phyloP scores from a whole-genome alignment of 35 echinoderm and acorn worm species.

The Apostichopus californicus region DNA sequence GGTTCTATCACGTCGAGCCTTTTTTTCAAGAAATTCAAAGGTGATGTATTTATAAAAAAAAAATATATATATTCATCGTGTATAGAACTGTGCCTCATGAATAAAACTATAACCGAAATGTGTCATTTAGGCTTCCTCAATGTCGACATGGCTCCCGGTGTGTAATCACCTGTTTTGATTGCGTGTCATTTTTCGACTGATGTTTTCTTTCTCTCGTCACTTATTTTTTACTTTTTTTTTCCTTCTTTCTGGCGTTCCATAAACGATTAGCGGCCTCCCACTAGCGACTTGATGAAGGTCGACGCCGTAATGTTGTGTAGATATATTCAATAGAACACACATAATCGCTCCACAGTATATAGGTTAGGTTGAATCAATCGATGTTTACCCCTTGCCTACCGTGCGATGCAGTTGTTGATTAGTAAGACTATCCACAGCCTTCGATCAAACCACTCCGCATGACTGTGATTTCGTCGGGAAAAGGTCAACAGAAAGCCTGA shows the following conservation, averaged over 20 bases:
- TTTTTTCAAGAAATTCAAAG: background rate
- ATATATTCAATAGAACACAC: constrained; percentile 5
- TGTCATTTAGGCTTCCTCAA: background rate
- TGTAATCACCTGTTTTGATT: background rate
- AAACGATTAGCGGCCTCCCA: background rate
- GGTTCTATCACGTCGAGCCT: background rate
- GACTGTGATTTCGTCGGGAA: constrained; percentile 36
- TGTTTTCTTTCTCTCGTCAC: too few relatives aligned
- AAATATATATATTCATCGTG: background rate
- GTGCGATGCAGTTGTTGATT: background rate
- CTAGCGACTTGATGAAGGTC: background rate
- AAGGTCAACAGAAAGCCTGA: constrained; percentile 31
- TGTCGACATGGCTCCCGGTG: background rate
- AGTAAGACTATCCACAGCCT: background rate
- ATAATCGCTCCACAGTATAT: background rate
- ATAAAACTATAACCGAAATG: background rate
- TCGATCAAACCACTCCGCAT: background rate
- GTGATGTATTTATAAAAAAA: background rate
- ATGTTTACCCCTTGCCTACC: background rate
- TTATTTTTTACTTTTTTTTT: too few relatives aligned
- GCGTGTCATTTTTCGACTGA: background rate
- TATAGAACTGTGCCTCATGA: background rate
- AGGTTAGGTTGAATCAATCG: constrained; percentile 13
- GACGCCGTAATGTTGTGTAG: background rate
- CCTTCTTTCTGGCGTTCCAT: background rate